Evolutionary conservation across 1,140 invertebrate species (phyloP).

Genomic region (Trachymyrmex cornetzi): DNA sequence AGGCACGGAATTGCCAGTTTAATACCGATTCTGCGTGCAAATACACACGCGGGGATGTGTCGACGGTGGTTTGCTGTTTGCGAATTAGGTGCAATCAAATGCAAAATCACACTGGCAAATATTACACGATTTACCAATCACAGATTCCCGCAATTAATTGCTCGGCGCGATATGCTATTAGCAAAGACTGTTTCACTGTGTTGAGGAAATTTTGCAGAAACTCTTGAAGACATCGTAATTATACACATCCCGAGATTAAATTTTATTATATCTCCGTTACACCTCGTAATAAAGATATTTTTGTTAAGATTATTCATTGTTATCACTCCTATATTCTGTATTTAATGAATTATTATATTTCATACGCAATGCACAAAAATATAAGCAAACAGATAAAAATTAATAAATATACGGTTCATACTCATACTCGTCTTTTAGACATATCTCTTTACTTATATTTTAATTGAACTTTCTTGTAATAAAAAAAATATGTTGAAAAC

Average conservation of each 20-base stretch:
- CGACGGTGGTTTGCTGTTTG: constrained; percentile 76
- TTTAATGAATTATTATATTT: constrained; percentile 20
- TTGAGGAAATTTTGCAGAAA: neutral
- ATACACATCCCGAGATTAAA: neutral
- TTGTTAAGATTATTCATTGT: neutral
- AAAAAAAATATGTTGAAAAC: neutral
- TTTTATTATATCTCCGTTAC: neutral
- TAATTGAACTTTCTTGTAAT: neutral
- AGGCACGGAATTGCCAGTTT: constrained; percentile 68
- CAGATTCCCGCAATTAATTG: constrained; percentile 71
- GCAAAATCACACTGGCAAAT: constrained; percentile 80
- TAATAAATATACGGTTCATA: neutral
- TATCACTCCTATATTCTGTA: neutral
- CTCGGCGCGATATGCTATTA: constrained; percentile 28
- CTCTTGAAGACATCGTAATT: neutral
- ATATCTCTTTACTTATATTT: neutral
- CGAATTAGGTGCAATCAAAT: constrained; percentile 83
- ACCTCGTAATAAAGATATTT: neutral
- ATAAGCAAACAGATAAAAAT: neutral
- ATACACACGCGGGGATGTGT: constrained; percentile 57
- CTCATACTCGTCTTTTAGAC: neutral
- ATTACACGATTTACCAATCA: constrained; percentile 79
- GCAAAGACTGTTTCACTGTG: neutral
- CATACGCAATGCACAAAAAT: neutral
- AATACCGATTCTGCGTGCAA: constrained; percentile 72